Conservation (phyloP, 2,888 invertebrate species). For the Sympetrum striolatum region DNA sequence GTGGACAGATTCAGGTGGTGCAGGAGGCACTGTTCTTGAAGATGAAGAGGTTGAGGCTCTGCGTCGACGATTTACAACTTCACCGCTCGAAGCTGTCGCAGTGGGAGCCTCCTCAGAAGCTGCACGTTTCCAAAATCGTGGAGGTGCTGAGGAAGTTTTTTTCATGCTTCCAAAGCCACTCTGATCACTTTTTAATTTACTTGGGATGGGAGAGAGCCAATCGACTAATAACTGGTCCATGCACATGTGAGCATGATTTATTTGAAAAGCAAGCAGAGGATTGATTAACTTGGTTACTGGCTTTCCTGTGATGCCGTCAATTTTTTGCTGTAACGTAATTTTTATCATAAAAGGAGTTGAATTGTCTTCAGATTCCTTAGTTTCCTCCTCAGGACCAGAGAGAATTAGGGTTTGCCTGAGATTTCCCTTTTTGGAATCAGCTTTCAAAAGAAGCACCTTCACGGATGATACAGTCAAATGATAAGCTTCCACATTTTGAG, state of each 20-base stretch:
- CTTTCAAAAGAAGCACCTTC: conserved; percentile 13
- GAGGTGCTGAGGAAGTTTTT: neutral
- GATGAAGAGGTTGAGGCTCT: conserved; percentile 55
- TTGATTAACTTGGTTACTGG: conserved; percentile 6
- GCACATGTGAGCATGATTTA: conserved; percentile 47
- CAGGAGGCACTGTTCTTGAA: conserved; percentile 3
- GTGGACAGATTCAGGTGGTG: conserved; percentile 63
- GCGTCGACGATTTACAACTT: conserved; percentile 51
- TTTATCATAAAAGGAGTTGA: conserved; percentile 21
- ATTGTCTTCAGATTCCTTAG: conserved; percentile 48
- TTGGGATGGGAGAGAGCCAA: conserved; percentile 19
- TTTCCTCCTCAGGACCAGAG: conserved; percentile 62
- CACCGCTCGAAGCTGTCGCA: neutral
- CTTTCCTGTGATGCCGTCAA: neutral
- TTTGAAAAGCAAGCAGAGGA: conserved; percentile 12
- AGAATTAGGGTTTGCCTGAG: conserved; percentile 64
- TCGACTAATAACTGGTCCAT: conserved; percentile 47
- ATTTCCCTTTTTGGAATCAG: conserved; percentile 51
- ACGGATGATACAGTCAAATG: conserved; percentile 16
- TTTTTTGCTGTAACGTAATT: conserved; percentile 44
- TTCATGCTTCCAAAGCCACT: neutral
- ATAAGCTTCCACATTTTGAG: conserved; percentile 9
- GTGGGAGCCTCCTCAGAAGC: conserved; percentile 22
- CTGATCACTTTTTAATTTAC: neutral
- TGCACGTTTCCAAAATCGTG: conserved; percentile 20